Evolutionary conservation across 2,113 vertebrate species (phyloP), one percentile per base, ranked within the genome.

Genomic region (Carettochelys insculpta): DNA sequence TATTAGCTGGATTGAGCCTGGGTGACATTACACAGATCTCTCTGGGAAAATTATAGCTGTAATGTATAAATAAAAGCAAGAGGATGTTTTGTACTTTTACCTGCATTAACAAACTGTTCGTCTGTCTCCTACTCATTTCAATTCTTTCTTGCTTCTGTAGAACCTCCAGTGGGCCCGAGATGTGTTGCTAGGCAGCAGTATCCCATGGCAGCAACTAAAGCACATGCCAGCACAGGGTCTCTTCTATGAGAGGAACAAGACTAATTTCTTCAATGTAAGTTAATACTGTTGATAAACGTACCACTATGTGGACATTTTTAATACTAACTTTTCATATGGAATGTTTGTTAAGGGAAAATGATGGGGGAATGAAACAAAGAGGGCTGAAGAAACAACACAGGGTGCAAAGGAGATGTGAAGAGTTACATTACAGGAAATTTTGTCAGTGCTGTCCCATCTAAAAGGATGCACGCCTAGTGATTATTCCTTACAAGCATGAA

Each of bases 161-260:
- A 99, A 99, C 97, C 98, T 99, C 97, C 99, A 99, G 98, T 99
- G 99, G 99, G 99, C 99, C 84, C 98, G 99, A 14, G 99, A 99
- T 17, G 99, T 99, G 98, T 99, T 99, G 98, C 99, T 99, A 99
- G 99, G 99, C 98, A 99, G 99, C 83, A 98, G 98, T 97, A 98
- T 99, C 97, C 98, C 99, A 92, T 99, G 99, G 99, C 99, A 99
- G 98, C 99, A 99, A 96, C 98, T 99, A 98, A 99, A 99, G 98
- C 99, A 99, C 98, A 99, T 99, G 99, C 99, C 99, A 93, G 99
- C 99, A 95, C 99, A 99, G 98, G 99, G 99, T 97, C 99, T 99
- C 97, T 99, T 99, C 98, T 99, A 98, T 1, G 99, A 99, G 98
- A 98, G 99, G 98, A 99, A 99, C 98, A 99, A 99, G 98, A 99